Evolutionary conservation across 2,888 invertebrate species (phyloP).

Genomic region (Acronicta alni): DNA sequence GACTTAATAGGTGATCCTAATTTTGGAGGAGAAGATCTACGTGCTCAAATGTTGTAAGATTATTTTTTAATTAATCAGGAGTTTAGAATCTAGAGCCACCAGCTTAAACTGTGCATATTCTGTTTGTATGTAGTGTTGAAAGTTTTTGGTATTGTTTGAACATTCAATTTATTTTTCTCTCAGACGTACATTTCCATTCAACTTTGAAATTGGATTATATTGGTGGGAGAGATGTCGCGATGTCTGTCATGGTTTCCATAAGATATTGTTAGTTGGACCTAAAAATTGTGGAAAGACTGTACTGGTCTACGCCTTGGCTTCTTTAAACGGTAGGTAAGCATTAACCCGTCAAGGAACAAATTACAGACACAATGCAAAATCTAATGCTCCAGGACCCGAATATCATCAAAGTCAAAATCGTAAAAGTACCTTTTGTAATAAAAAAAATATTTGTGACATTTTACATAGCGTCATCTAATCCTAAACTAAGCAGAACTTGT

Average conservation of each 20-base stretch:
- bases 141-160: neutral
- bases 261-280: slow-evolving; percentile 73
- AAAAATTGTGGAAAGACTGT: slow-evolving; percentile 68
- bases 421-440: no score
- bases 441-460: no score
- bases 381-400: no score
- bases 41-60: slow-evolving; percentile 69
- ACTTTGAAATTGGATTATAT: slow-evolving; percentile 69
- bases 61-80: no score
- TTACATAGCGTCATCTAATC: no score
- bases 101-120: no score
- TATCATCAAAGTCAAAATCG: no score
- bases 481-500: no score
- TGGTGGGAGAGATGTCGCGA: slow-evolving; percentile 80
- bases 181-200: slow-evolving; percentile 65
- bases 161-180: neutral
- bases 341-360: no score
- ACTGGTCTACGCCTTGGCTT: slow-evolving; percentile 70
- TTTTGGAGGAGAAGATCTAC: slow-evolving; percentile 74
- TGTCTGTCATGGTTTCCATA: slow-evolving; percentile 61
- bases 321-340: slow-evolving; percentile 66
- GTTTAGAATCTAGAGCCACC: no score
- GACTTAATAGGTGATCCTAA: slow-evolving; percentile 78
- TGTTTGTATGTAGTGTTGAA: neutral
- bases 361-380: no score